These are phyloP conservation scores for Pardalotus punctatus DNA, from an alignment of 2,113 vertebrate genomes.

Conservation along the genomic window DNA sequence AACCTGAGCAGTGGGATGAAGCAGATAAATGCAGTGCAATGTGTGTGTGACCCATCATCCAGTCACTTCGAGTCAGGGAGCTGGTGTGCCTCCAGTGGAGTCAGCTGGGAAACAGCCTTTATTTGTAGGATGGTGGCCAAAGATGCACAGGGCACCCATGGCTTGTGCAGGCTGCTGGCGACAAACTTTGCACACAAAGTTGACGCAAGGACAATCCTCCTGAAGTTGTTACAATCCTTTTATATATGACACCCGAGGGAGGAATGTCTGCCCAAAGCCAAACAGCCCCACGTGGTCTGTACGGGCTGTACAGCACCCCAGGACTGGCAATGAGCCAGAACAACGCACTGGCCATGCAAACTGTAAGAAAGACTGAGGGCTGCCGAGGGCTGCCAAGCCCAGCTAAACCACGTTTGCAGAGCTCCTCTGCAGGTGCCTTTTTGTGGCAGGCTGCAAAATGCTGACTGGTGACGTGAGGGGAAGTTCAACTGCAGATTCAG, in stretches of 20 bases:
- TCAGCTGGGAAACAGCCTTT: neutral
- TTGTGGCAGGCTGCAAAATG: neutral
- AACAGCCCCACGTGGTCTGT: neutral
- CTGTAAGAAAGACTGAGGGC: neutral
- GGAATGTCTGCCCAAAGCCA: neutral
- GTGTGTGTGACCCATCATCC: neutral
- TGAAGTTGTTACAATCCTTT: neutral
- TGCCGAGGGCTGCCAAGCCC: accelerated
- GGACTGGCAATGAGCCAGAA: neutral
- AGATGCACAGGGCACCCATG: neutral
- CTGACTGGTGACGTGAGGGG: neutral
- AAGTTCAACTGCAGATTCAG: neutral
- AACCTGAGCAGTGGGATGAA: neutral
- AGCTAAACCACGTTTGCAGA: neutral
- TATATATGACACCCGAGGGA: neutral
- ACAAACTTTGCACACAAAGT: accelerated
- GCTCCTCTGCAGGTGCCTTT: neutral
- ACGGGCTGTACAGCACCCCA: neutral
- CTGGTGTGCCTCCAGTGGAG: neutral
- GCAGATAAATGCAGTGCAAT: neutral
- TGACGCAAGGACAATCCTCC: neutral
- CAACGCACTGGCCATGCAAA: neutral
- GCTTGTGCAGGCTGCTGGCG: neutral
- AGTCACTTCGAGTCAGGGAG: neutral
- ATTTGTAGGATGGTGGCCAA: accelerated